Evolutionary conservation across 1,140 invertebrate genomes (phyloP).

Genomic region (Drosophila cardini): DNA sequence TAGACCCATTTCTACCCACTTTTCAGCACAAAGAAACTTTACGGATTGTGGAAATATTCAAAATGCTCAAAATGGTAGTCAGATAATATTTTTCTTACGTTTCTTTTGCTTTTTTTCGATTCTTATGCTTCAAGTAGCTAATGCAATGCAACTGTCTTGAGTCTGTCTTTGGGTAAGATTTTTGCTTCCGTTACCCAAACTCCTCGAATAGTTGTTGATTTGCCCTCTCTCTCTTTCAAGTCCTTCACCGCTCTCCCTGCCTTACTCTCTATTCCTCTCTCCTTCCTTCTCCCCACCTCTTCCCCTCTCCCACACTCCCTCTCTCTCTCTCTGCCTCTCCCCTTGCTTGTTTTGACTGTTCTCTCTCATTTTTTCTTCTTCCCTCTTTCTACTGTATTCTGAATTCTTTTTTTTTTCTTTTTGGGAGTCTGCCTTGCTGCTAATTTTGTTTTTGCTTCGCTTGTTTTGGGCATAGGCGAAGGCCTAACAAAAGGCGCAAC

Average conservation of each 20-base stretch:
- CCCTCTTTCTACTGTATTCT: slow-evolving; percentile 21
- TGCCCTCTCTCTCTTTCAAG: slow-evolving; percentile 39
- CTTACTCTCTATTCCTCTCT: slow-evolving; percentile 17
- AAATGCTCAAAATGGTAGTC: background rate
- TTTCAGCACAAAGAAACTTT: background rate
- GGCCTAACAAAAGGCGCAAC: slow-evolving; percentile 72
- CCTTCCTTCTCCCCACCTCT: slow-evolving; percentile 38
- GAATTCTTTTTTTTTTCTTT: slow-evolving; percentile 44
- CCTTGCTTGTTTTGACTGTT: slow-evolving; percentile 57
- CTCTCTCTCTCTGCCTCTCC: slow-evolving; percentile 20
- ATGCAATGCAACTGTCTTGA: background rate
- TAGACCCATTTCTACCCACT: too few relatives aligned
- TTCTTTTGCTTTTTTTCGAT: too few relatives aligned
- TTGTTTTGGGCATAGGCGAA: slow-evolving; percentile 54
- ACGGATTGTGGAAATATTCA: background rate
- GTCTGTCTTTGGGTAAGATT: background rate
- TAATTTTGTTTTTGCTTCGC: slow-evolving; percentile 75
- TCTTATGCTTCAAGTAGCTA: background rate
- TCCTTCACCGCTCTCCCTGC: too few relatives aligned
- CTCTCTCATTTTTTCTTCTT: slow-evolving; percentile 44
- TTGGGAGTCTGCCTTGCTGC: slow-evolving; percentile 44
- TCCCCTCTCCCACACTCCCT: slow-evolving; percentile 8
- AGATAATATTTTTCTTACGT: background rate
- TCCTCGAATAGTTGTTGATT: slow-evolving; percentile 27
- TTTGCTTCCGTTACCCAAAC: background rate